Conservation (phyloP, 1,140 invertebrate genomes). For the Eupeodes corollae region DNA sequence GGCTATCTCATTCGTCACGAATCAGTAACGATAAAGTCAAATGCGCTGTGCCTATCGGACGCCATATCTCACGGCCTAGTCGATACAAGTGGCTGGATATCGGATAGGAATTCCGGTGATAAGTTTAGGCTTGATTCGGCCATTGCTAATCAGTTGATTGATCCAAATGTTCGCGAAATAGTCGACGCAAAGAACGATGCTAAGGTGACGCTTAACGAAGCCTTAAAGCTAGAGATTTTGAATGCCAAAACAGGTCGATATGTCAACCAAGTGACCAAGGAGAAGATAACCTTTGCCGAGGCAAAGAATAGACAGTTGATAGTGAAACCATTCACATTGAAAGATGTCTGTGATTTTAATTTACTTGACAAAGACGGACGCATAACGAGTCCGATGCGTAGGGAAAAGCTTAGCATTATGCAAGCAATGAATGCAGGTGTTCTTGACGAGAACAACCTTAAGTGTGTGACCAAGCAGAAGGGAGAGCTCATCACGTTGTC, state of each 20-base stretch:
- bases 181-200: constrained; percentile 64
- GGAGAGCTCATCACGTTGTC: constrained; percentile 70
- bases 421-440: constrained; percentile 77
- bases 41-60: constrained; percentile 66
- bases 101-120: constrained; percentile 73
- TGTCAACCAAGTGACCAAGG: constrained; percentile 56
- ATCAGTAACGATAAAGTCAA: constrained; percentile 61
- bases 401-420: constrained; percentile 61
- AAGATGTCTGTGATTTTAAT: constrained; percentile 72
- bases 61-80: constrained; percentile 70
- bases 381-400: constrained; percentile 69
- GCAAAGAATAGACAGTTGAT: constrained; percentile 69
- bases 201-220: constrained; percentile 71
- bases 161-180: constrained; percentile 64
- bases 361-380: constrained; percentile 60
- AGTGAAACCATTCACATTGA: constrained; percentile 78
- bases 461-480: constrained; percentile 71
- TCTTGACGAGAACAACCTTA: constrained; percentile 66
- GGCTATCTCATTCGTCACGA: constrained; percentile 60
- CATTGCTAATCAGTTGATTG: constrained; percentile 61
- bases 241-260: constrained; percentile 70
- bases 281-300: constrained; percentile 65
- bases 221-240: constrained; percentile 57
- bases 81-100: constrained; percentile 63
- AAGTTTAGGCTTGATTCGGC: constrained; percentile 69